A percentile compares a stretch with the other conserved stretches of the same genome.
These are phyloP conservation scores for Melieria crassipennis DNA, from an alignment of 2,888 invertebrate genomes.

Conservation along the genomic window DNA sequence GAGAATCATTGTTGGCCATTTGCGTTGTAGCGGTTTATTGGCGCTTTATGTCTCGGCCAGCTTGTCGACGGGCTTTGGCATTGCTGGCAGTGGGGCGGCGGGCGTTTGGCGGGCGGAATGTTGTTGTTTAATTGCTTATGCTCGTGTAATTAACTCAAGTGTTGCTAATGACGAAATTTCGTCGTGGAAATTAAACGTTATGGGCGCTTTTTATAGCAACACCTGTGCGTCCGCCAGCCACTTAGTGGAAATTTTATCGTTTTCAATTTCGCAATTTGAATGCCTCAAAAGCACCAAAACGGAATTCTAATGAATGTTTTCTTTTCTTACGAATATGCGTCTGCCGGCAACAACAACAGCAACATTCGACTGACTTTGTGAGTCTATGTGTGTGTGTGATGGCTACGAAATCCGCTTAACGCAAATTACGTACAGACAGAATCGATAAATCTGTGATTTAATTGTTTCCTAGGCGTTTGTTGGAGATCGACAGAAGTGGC, in stretches of 20 bases:
- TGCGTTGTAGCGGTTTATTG: constrained; percentile 8
- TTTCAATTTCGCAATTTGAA: background rate
- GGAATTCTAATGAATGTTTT: background rate
- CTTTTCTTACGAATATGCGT: constrained; percentile 5
- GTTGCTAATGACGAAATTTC: constrained; percentile 25
- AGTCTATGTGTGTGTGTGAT: too few species aligned
- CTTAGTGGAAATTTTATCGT: constrained; percentile 4
- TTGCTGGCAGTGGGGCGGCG: background rate
- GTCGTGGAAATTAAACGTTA: constrained; percentile 12
- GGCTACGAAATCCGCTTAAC: too few species aligned
- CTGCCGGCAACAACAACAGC: too few species aligned
- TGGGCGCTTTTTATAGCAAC: constrained; percentile 14
- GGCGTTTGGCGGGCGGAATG: constrained; percentile 3
- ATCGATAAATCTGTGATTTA: too few species aligned
- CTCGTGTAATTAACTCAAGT: constrained; percentile 30
- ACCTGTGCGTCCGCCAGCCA: constrained; percentile 5
- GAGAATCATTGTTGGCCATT: constrained; percentile 9
- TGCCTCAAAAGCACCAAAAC: background rate
- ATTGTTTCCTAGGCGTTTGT: too few species aligned
- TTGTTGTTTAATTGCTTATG: constrained; percentile 13
- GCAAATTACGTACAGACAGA: too few species aligned
- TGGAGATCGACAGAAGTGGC: too few species aligned
- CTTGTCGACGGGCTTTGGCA: background rate
- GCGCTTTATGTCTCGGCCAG: constrained; percentile 5
- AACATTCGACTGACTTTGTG: too few species aligned